Percentiles rank a stretch among this genome's conserved stretches.
These are phyloP conservation scores for Leptocoma aspasia DNA, from an alignment of 2,113 vertebrate species.

Conservation along the genomic window DNA sequence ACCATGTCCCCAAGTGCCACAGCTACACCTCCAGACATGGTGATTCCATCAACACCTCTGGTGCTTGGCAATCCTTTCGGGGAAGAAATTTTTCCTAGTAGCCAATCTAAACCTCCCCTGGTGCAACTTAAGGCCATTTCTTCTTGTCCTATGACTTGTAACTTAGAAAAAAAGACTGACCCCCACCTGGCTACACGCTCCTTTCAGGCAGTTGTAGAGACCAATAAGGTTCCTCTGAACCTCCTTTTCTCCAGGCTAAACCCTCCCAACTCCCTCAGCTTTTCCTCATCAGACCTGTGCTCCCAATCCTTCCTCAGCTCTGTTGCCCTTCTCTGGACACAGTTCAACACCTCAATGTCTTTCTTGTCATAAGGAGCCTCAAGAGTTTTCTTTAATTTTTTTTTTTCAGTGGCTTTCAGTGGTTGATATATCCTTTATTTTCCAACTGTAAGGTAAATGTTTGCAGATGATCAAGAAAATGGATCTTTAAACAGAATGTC, in stretches of 20 bases:
- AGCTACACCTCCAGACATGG: not conserved
- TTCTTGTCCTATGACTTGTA: not conserved
- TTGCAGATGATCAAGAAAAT: not conserved
- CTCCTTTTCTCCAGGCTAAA: not conserved
- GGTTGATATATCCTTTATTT: not conserved
- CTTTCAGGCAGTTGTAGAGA: not conserved
- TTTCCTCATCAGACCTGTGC: not conserved
- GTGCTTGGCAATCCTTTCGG: not conserved
- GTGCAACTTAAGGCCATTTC: not conserved
- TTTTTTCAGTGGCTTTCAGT: not conserved
- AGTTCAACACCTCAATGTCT: not conserved
- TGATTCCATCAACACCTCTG: not conserved
- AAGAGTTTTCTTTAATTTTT: not conserved
- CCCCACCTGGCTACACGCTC: fast-evolving
- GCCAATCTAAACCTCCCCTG: not conserved
- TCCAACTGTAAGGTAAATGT: not conserved
- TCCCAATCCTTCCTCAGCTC: not conserved
- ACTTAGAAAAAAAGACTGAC: not conserved
- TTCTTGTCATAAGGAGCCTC: not conserved
- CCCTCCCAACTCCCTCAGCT: not conserved
- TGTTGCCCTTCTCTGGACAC: not conserved
- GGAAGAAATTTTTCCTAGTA: not conserved
- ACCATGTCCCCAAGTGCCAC: too few species aligned
- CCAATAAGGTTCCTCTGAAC: not conserved
- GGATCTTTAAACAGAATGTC: not conserved